Evolutionary conservation across 2,113 vertebrate genomes (phyloP).

Genomic region (Paramisgurnus dabryanus): DNA sequence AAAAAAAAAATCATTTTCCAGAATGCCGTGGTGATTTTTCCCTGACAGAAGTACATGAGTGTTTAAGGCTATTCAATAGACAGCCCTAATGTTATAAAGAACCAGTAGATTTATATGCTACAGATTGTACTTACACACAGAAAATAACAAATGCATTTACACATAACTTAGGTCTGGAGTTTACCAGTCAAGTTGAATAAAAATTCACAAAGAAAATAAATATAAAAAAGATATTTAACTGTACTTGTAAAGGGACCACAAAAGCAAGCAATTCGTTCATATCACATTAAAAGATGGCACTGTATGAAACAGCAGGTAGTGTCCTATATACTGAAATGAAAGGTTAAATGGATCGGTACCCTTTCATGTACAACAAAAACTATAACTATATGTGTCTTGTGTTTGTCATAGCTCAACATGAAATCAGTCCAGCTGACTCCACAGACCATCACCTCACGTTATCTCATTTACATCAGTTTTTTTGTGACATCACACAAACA

Average conservation of each 20-base stretch:
- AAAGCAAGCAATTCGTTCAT: slow-evolving; percentile 69
- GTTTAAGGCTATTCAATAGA: slow-evolving; percentile 70
- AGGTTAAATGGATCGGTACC: slow-evolving; percentile 71
- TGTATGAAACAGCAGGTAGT: slow-evolving; percentile 52
- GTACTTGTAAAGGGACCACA: slow-evolving; percentile 63
- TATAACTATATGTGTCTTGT: slow-evolving; percentile 57
- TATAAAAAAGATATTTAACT: slow-evolving; percentile 66
- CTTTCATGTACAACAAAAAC: slow-evolving; percentile 55
- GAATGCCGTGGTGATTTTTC: slow-evolving; percentile 8
- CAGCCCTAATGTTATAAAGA: slow-evolving; percentile 62
- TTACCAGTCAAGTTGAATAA: slow-evolving; percentile 69
- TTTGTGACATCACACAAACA: slow-evolving; percentile 45
- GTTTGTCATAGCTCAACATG: slow-evolving; percentile 56
- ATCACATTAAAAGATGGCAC: slow-evolving; percentile 63
- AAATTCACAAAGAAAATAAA: slow-evolving; percentile 78
- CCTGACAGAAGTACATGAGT: slow-evolving; percentile 49
- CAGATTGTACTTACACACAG: slow-evolving; percentile 68
- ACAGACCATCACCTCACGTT: slow-evolving; percentile 48
- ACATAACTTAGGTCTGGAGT: slow-evolving; percentile 77
- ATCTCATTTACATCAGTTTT: slow-evolving; percentile 45
- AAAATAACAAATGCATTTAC: slow-evolving; percentile 65
- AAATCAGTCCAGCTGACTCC: slow-evolving; percentile 78
- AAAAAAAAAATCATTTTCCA: slow-evolving; percentile 5
- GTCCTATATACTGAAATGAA: slow-evolving; percentile 49
- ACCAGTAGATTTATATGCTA: slow-evolving; percentile 61